A percentile compares a stretch with the other conserved stretches of the same genome.
Conservation (phyloP, 1,140 invertebrate species). For the Pogonus chalceus region DNA sequence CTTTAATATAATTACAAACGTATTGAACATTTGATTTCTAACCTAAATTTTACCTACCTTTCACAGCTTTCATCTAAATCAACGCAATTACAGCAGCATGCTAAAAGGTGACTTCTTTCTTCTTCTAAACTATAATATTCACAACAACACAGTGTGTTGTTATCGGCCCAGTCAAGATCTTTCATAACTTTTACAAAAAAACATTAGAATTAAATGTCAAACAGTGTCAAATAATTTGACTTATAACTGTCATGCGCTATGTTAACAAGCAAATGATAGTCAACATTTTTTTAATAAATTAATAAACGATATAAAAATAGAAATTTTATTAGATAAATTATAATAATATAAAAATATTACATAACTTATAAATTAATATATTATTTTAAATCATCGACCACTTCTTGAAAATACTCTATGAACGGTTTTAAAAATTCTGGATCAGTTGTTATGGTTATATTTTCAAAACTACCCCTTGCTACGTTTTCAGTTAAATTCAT, state of each 20-base stretch:
- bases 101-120: constrained; percentile 42
- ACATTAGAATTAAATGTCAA: no score
- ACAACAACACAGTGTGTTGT: constrained; percentile 40
- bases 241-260: no score
- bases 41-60: constrained; percentile 25
- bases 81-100: constrained; percentile 46
- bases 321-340: no score
- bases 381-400: no score
- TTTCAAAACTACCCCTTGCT: not conserved
- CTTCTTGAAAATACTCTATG: not conserved
- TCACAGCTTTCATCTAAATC: constrained; percentile 42
- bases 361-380: no score
- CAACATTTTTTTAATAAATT: no score
- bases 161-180: not conserved
- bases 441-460: not conserved
- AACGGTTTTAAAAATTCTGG: not conserved
- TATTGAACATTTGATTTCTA: not conserved
- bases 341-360: no score
- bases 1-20: no score
- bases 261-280: no score
- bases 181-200: not conserved
- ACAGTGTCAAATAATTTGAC: no score
- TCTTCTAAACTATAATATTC: constrained; percentile 42
- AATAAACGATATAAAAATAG: no score
- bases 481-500: not conserved